A percentile compares a stretch with the other conserved stretches of the same genome.
Evolutionary conservation across 2,888 invertebrate species (phyloP).

Genomic region (Seira ritae): DNA sequence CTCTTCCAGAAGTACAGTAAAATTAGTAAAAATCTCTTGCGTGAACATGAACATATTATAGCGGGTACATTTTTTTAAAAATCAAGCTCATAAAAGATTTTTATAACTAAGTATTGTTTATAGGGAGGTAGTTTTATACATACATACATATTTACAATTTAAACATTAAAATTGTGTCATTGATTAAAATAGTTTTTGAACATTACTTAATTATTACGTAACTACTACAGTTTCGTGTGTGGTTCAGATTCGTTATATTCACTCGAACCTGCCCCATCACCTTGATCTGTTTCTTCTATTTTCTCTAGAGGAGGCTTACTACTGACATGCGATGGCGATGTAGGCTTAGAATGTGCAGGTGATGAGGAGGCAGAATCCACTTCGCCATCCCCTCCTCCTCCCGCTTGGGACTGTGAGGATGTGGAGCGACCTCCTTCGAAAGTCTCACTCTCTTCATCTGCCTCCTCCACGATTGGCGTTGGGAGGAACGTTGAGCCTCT

Average conservation of each 20-base stretch:
- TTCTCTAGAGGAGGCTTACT: conserved; percentile 48
- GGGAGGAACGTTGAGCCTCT: conserved; percentile 69
- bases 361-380: conserved; percentile 13
- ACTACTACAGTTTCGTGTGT: conserved; percentile 47
- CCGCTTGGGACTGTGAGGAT: conserved; percentile 32
- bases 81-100: conserved; percentile 35
- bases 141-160: conserved; percentile 24
- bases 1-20: not conserved
- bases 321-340: conserved; percentile 49
- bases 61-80: conserved; percentile 11
- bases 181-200: not conserved
- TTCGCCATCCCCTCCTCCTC: conserved; percentile 21
- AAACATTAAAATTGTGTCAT: not conserved
- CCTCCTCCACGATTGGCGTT: conserved; percentile 65
- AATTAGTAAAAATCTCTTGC: not conserved
- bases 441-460: conserved; percentile 72
- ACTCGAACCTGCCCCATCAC: conserved; percentile 16
- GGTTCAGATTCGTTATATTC: conserved; percentile 33
- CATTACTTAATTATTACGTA: not conserved
- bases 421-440: conserved; percentile 48
- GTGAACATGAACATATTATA: not conserved
- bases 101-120: no score
- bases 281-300: conserved; percentile 55
- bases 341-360: conserved; percentile 44
- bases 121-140: not conserved